A percentile compares a stretch with the other conserved stretches of the same genome.
phyloP scores from a whole-genome alignment of 2,888 invertebrate species.

The Thalpophila matura region DNA sequence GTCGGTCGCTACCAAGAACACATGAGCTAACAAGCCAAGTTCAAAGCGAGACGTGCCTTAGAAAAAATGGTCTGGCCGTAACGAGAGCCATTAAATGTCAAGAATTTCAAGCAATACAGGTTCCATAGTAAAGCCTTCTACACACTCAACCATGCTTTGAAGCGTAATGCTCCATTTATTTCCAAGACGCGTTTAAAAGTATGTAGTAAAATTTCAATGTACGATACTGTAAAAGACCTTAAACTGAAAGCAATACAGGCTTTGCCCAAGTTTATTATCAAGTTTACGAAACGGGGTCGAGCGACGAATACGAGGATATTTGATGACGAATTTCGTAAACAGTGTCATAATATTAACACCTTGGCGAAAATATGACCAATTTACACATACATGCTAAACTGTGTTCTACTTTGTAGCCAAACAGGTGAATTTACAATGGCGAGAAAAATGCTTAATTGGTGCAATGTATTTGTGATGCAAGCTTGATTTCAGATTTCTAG shows the following conservation, averaged over 20 bases:
- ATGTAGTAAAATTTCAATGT: background rate
- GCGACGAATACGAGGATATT: conserved; percentile 17
- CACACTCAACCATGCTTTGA: background rate
- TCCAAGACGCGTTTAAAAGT: background rate
- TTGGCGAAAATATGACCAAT: conserved; percentile 32
- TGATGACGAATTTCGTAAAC: conserved; percentile 37
- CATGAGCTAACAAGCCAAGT: conserved; percentile 35
- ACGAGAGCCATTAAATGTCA: conserved; percentile 26
- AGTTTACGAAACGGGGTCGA: conserved; percentile 35
- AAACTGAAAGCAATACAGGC: background rate
- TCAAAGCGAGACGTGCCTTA: conserved; percentile 17
- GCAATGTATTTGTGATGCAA: conserved; percentile 53
- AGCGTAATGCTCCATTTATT: conserved; percentile 3
- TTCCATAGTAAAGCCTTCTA: background rate
- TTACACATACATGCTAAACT: conserved; percentile 22
- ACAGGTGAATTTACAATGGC: conserved; percentile 20
- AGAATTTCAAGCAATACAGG: conserved; percentile 28
- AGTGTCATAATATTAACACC: conserved; percentile 44
- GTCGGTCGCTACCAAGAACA: conserved; percentile 18
- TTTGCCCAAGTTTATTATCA: conserved; percentile 24
- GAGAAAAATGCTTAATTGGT: conserved; percentile 30
- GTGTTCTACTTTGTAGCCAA: conserved; percentile 2
- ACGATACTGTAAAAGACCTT: background rate
- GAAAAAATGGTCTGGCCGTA: conserved; percentile 42
- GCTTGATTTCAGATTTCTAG: conserved; percentile 29